phyloP scores from a whole-genome alignment of 2,888 invertebrate species.

The Phlogophora meticulosa region DNA sequence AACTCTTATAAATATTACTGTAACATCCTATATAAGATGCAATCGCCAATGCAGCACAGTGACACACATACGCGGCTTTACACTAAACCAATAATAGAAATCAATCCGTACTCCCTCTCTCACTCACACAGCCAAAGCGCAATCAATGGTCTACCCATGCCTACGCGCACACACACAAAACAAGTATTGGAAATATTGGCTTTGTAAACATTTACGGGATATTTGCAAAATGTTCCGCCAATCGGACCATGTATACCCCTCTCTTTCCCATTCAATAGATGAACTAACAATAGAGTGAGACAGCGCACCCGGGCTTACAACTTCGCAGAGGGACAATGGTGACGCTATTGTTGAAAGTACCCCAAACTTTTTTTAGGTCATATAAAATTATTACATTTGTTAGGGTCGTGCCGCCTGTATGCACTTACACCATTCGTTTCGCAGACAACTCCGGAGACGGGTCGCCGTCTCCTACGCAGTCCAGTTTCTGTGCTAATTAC shows the following conservation, averaged over 20 bases:
- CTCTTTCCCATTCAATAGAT: slow-evolving; percentile 72
- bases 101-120: slow-evolving; percentile 90
- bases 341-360: slow-evolving; percentile 90
- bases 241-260: slow-evolving; percentile 74
- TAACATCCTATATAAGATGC: slow-evolving; percentile 78
- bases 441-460: slow-evolving; percentile 84
- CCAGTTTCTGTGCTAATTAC: slow-evolving; percentile 72
- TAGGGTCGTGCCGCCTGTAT: slow-evolving; percentile 87
- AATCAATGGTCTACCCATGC: slow-evolving; percentile 81
- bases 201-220: slow-evolving; percentile 89
- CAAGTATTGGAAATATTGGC: slow-evolving; percentile 88
- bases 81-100: slow-evolving; percentile 91
- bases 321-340: slow-evolving; percentile 88
- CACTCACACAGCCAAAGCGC: slow-evolving; percentile 77
- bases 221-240: slow-evolving; percentile 86
- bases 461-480: slow-evolving; percentile 85
- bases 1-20: not conserved
- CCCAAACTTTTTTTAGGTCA: slow-evolving; percentile 91
- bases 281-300: slow-evolving; percentile 75
- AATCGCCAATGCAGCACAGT: slow-evolving; percentile 85
- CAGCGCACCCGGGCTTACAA: slow-evolving; percentile 82
- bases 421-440: slow-evolving; percentile 89
- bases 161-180: slow-evolving; percentile 76
- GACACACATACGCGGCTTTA: slow-evolving; percentile 91
- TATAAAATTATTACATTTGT: slow-evolving; percentile 90